These are phyloP conservation scores for Zaprionus bogoriensis DNA, from an alignment of 2,888 invertebrate genomes.

Conservation along the genomic window DNA sequence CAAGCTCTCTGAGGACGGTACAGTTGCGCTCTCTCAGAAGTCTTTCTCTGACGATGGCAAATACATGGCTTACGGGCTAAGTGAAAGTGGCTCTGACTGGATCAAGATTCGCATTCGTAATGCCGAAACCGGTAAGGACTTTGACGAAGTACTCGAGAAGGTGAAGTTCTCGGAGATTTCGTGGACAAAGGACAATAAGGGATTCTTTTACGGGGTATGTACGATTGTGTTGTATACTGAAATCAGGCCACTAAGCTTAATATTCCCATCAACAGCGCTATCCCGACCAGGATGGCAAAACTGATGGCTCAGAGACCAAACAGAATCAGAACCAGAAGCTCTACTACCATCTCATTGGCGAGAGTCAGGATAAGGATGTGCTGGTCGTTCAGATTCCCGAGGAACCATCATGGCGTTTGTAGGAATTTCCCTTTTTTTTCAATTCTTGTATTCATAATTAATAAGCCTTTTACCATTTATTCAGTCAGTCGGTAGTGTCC, in stretches of 20 bases:
- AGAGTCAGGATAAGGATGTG: slow-evolving; percentile 92
- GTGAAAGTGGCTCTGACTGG: slow-evolving; percentile 98
- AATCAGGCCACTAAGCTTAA: background rate
- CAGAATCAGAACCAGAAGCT: slow-evolving; percentile 95
- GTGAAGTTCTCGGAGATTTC: slow-evolving; percentile 95
- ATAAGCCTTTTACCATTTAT: background rate
- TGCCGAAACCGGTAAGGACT: slow-evolving; percentile 90
- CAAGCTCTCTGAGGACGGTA: slow-evolving; percentile 94
- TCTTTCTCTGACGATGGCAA: slow-evolving; percentile 95
- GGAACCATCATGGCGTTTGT: slow-evolving; percentile 96
- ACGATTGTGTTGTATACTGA: background rate
- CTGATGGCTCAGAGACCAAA: slow-evolving; percentile 95
- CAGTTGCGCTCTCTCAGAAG: slow-evolving; percentile 89
- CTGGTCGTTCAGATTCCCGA: slow-evolving; percentile 94
- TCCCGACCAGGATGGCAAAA: slow-evolving; percentile 91
- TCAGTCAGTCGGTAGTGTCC: slow-evolving; percentile 91
- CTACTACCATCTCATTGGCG: slow-evolving; percentile 94
- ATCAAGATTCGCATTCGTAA: slow-evolving; percentile 92
- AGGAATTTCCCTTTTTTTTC: slow-evolving; percentile 20
- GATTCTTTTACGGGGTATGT: slow-evolving; percentile 95
- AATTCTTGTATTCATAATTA: background rate
- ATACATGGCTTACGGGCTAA: slow-evolving; percentile 95
- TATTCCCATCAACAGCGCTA: slow-evolving; percentile 86
- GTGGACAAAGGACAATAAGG: slow-evolving; percentile 97
- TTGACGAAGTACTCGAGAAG: slow-evolving; percentile 93